These are phyloP conservation scores for Drosophila sturtevanti DNA, from an alignment of 1,140 invertebrate species.

Conservation along the genomic window DNA sequence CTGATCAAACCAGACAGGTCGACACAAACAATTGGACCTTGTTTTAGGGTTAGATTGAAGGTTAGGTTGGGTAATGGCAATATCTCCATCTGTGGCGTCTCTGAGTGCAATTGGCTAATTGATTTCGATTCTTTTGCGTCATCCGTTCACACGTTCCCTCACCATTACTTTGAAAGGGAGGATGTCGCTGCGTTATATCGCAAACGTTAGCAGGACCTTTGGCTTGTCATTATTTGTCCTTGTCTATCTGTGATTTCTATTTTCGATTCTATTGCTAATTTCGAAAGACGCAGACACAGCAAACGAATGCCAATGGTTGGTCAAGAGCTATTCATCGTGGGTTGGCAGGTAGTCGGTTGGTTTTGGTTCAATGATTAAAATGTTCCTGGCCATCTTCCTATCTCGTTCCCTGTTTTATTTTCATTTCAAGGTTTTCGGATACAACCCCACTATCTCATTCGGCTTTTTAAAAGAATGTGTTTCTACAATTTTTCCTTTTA, in stretches of 20 bases:
- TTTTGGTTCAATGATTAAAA: conserved; percentile 68
- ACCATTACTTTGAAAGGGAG: not conserved
- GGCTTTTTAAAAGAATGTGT: conserved; percentile 43
- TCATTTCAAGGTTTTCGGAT: not conserved
- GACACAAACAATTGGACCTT: conserved; percentile 51
- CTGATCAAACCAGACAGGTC: conserved; percentile 36
- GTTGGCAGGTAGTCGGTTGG: not conserved
- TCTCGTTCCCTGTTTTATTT: not conserved
- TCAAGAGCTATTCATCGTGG: conserved; percentile 70
- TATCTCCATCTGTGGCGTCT: conserved; percentile 39
- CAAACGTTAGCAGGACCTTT: conserved; percentile 75
- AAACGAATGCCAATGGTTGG: conserved; percentile 37
- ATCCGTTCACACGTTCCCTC: conserved; percentile 61
- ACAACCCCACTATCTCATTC: not conserved
- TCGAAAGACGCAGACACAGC: conserved; percentile 71
- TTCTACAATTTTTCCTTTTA: conserved; percentile 71
- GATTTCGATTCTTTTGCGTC: conserved; percentile 74
- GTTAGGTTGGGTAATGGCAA: conserved; percentile 1
- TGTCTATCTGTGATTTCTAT: conserved; percentile 62
- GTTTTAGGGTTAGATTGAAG: conserved; percentile 39
- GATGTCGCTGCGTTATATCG: conserved; percentile 20
- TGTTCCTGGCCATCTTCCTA: conserved; percentile 37
- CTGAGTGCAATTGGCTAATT: conserved; percentile 79
- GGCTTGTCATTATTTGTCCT: conserved; percentile 68
- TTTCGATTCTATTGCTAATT: conserved; percentile 65